Evolutionary conservation across 2,113 vertebrate species (phyloP), one percentile per base, ranked within the genome.

Genomic region (Chionodraco myersi): DNA sequence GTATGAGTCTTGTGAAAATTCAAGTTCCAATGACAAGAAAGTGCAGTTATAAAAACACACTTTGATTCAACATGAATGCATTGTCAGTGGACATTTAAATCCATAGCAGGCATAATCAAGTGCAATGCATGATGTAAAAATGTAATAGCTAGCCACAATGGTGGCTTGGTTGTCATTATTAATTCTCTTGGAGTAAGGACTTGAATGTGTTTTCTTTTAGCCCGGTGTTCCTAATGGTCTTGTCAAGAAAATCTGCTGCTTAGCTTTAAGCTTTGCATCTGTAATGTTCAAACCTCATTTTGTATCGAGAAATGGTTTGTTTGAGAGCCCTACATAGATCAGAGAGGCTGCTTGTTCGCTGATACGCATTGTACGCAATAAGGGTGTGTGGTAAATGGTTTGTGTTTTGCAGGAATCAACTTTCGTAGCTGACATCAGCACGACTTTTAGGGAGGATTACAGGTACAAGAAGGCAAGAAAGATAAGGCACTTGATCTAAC

Each of bases 181-280:
- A 86, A 91, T 91, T 92, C 88, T 81, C 88, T 54, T 58, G 75
- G 72, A 86, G 79, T 88, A 47, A 79, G 72, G 80, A 82, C 74
- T 82, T 83, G 75, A 87, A 89, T 86, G 82, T 54, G 66, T 88
- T 91, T 86, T 87, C 77, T 0, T 2, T 51, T 57, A 80, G 84
- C 82, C 70, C 58, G 5, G 64, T 65, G 80, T 85, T 89, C 77
- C 75, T 85, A 80, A 85, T 79, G 87, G 84, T 84, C 78, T 91
- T 83, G 88, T 87, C 92, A 86, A 86, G 87, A 92, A 90, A 85
- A 77, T 80, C 84, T 88, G 84, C 83, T 89, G 79, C 81, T 89
- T 87, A 70, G 88, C 84, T 89, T 87, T 81, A 91, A 88, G 82
- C 88, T 86, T 84, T 82, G 84, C 92, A 92, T 92, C 80, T 66